A percentile compares a stretch with the other conserved stretches of the same genome.
These are phyloP conservation scores for Columba janthina DNA, from an alignment of 2,113 vertebrate genomes.

Conservation along the genomic window DNA sequence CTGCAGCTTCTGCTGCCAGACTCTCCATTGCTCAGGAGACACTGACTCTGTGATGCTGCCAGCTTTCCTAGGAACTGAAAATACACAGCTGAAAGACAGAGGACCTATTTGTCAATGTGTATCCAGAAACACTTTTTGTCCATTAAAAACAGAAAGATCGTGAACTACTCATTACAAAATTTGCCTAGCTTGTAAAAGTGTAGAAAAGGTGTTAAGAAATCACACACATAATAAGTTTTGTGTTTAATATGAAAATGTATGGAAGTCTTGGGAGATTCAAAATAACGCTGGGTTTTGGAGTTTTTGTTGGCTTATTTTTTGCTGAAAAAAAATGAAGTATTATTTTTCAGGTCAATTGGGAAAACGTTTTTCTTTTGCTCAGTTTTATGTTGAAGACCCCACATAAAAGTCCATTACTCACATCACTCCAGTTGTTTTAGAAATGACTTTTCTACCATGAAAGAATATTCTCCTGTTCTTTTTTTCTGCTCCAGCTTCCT, in stretches of 20 bases:
- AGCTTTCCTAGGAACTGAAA: neutral
- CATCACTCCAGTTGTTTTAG: neutral
- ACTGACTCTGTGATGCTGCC: neutral
- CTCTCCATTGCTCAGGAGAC: fast-evolving
- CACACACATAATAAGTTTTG: neutral
- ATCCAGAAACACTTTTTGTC: neutral
- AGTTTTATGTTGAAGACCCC: neutral
- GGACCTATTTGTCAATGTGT: neutral
- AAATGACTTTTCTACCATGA: neutral
- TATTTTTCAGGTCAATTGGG: neutral
- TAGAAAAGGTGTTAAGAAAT: neutral
- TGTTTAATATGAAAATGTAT: neutral
- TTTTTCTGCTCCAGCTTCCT: neutral
- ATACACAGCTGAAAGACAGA: neutral
- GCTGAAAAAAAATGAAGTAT: neutral
- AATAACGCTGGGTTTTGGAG: neutral
- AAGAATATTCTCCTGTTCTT: neutral
- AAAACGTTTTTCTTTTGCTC: neutral
- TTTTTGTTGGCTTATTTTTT: neutral
- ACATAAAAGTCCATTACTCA: neutral
- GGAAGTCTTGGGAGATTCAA: neutral
- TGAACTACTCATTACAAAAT: neutral
- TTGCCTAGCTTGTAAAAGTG: neutral
- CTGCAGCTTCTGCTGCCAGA: neutral
- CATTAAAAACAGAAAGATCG: neutral